Base-by-base conservation (phyloP, 92 coral and sea anemone genomes). In the Heliopora coerulea region DNA sequence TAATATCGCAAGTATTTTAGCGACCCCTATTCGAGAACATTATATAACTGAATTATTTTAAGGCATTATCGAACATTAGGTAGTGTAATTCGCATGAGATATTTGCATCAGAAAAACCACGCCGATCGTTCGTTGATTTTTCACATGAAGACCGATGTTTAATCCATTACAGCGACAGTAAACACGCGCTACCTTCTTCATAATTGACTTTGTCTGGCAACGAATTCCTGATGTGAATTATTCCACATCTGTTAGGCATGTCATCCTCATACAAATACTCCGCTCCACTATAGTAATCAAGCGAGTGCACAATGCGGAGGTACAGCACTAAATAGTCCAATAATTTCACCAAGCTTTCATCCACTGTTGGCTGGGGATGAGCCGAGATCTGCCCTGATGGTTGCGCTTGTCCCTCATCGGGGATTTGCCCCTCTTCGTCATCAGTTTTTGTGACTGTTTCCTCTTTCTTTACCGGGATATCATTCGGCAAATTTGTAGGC, bases 241-340 rank as follows among this genome's bases (percentile, higher is more conserved):
- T 92, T 13, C 97, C 97, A 79, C 97, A 92, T 68, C 97, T 80
- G 68, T 92, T 89, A 8, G 97, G 97, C 97, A 92, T 92, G 79
- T 92, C 97, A 41, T 92, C 97, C 63, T 92, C 97, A 33, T 92
- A 89, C 4, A 96, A 96, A 31, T 92, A 92, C 73, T 92, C 97
- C 0, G 91, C 86, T 3, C 97, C 91, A 44, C 91, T 92, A 77
- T 92, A 92, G 72, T 89, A 92, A 78, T 92, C 97, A 52, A 92
- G 78, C 10, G 97, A 92, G 63, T 92, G 97, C 3, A 92, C 96
- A 9, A 92, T 82, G 42, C 97, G 79, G 50, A 92, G 84, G 66
- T 92, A 92, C 52, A 92, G 73, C 35, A 92, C 62, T 74, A 92
- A 59, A 14, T 88, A 80, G 57, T 92, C 97, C 79, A 92, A 61